Evolutionary conservation across 2,888 invertebrate species (phyloP).

Genomic region (Elysia crispata): DNA sequence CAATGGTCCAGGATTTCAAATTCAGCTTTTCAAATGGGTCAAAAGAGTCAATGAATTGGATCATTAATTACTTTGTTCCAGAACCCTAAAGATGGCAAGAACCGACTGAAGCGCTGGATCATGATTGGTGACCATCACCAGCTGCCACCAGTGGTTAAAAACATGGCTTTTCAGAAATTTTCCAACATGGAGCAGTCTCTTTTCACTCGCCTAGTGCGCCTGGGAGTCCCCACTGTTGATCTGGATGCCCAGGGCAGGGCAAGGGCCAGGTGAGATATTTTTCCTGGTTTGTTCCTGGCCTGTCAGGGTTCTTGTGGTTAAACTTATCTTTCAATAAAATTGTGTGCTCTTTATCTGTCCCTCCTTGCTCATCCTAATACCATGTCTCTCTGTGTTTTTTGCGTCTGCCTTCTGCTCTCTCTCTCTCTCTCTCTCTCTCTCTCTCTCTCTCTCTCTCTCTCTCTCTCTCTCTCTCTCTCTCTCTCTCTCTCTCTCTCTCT

Average conservation of each 20-base stretch:
- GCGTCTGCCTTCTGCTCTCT: too few relatives aligned
- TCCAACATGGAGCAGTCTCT: slow-evolving; percentile 99
- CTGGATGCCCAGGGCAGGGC: slow-evolving; percentile 96
- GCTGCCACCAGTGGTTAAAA: slow-evolving; percentile 98
- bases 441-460: too few relatives aligned
- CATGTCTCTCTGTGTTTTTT: too few relatives aligned
- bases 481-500: too few relatives aligned
- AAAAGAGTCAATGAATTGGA: too few relatives aligned
- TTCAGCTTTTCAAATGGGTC: too few relatives aligned
- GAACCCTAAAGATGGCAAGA: slow-evolving; percentile 97
- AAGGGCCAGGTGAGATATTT: slow-evolving; percentile 66
- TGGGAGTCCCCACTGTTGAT: slow-evolving; percentile 98
- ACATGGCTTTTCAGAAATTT: slow-evolving; percentile 99
- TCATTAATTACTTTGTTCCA: slow-evolving; percentile 61
- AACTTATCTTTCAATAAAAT: too few relatives aligned
- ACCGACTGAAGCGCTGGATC: slow-evolving; percentile 98
- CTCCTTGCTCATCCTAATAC: too few relatives aligned
- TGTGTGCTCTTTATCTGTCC: too few relatives aligned
- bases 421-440: too few relatives aligned
- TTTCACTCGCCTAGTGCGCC: slow-evolving; percentile 95
- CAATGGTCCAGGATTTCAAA: too few relatives aligned
- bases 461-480: too few relatives aligned
- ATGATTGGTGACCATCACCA: slow-evolving; percentile 99
- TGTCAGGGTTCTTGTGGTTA: background rate
- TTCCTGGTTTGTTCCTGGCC: background rate